phyloP scores from a whole-genome alignment of 2,888 invertebrate genomes.

The Sisyra nigra region DNA sequence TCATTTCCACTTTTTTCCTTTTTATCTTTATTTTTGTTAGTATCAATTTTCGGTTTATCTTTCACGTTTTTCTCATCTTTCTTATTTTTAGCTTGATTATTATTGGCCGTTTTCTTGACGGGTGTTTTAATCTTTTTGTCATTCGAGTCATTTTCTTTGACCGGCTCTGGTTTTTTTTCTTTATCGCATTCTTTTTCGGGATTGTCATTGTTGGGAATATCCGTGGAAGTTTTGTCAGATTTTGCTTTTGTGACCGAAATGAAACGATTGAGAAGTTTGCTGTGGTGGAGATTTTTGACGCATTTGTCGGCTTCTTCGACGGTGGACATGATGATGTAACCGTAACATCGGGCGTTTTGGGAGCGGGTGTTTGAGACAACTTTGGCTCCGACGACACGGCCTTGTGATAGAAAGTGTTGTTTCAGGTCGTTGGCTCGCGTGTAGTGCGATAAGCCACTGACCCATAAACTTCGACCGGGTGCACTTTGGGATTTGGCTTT shows the following conservation, averaged over 20 bases:
- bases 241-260: slow-evolving; percentile 4
- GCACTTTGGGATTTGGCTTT: background rate
- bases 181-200: background rate
- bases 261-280: slow-evolving; percentile 1
- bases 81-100: background rate
- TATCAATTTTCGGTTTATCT: background rate
- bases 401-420: background rate
- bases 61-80: background rate
- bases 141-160: background rate
- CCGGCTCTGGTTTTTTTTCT: background rate
- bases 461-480: slow-evolving; percentile 3
- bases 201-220: slow-evolving; percentile 1
- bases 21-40: background rate
- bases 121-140: background rate
- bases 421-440: slow-evolving; percentile 5
- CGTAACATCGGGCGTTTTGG: background rate
- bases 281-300: slow-evolving; percentile 4
- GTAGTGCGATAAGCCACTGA: slow-evolving; percentile 3
- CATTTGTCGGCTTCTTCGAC: slow-evolving; percentile 3
- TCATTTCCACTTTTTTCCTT: background rate
- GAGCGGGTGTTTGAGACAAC: slow-evolving; percentile 1
- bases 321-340: slow-evolving; percentile 6
- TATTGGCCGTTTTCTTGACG: background rate
- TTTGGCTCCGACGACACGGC: slow-evolving; percentile 6
- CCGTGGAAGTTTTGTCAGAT: background rate